Percentiles rank a stretch among this genome's conserved stretches.
Conservation (phyloP, 2,797 vertebrate species). For the Smutsia temminckii region DNA sequence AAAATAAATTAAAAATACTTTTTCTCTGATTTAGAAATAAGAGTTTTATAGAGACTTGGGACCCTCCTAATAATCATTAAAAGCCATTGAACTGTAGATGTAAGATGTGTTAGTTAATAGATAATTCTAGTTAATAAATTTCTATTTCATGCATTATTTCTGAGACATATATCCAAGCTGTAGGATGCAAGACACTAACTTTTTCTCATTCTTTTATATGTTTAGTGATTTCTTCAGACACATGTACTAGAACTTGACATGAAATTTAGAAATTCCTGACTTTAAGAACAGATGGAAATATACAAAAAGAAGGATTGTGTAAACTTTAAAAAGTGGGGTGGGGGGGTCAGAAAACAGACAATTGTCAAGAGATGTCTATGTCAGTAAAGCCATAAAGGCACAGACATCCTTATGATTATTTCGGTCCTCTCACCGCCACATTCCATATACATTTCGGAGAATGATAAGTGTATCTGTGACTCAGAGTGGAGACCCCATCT, state of each 20-base stretch:
- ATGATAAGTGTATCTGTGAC: neutral
- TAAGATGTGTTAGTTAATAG: neutral
- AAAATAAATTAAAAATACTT: neutral
- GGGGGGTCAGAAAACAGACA: neutral
- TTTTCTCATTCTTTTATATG: neutral
- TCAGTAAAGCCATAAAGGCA: neutral
- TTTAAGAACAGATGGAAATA: neutral
- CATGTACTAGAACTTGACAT: neutral
- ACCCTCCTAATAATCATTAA: neutral
- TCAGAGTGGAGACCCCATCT: rapidly evolving
- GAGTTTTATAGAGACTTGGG: neutral
- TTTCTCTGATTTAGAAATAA: conserved; percentile 26
- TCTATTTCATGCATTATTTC: neutral
- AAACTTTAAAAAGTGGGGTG: neutral
- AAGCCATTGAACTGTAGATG: neutral
- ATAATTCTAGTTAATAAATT: neutral
- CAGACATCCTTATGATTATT: neutral
- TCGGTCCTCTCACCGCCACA: neutral
- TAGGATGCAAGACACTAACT: neutral
- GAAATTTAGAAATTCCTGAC: conserved; percentile 12
- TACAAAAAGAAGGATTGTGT: neutral
- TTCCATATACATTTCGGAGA: neutral
- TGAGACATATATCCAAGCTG: neutral
- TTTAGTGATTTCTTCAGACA: neutral
- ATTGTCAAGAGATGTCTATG: neutral